phyloP scores from a whole-genome alignment of 2,888 invertebrate genomes.

The Clostera curtula region DNA sequence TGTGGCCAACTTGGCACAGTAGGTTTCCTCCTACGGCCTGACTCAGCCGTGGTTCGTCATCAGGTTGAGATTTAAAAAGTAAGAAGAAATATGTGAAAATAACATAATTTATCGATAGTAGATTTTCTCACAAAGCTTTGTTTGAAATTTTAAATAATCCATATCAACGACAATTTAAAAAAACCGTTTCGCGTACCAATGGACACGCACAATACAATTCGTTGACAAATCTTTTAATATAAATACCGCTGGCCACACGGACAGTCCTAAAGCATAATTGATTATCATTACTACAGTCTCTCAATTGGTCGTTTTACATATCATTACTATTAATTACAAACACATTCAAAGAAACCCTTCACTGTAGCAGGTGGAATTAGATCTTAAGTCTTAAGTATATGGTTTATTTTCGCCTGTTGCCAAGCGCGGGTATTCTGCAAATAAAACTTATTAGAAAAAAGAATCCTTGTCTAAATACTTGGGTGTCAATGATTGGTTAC shows the following conservation, averaged over 20 bases:
- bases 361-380: slow-evolving; percentile 1
- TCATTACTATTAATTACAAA: slow-evolving; percentile 20
- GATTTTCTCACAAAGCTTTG: too few species aligned
- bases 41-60: too few species aligned
- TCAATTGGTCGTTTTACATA: slow-evolving; percentile 41
- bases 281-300: slow-evolving; percentile 49
- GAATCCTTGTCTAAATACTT: slow-evolving; percentile 5
- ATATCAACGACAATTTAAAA: not conserved
- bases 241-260: slow-evolving; percentile 52
- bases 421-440: too few species aligned
- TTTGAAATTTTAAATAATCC: too few species aligned
- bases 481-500: slow-evolving; percentile 10
- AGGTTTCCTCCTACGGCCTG: too few species aligned
- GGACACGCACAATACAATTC: slow-evolving; percentile 36
- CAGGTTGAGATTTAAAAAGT: too few species aligned
- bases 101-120: not conserved
- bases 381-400: too few species aligned
- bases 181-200: slow-evolving; percentile 23
- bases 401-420: too few species aligned
- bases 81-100: not conserved
- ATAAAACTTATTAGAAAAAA: slow-evolving; percentile 2
- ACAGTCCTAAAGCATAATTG: slow-evolving; percentile 50
- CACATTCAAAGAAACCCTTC: slow-evolving; percentile 5
- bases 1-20: too few species aligned
- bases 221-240: slow-evolving; percentile 65